Evolutionary conservation across 2,797 vertebrate species (phyloP).

Genomic region (Lacerta bilineata): DNA sequence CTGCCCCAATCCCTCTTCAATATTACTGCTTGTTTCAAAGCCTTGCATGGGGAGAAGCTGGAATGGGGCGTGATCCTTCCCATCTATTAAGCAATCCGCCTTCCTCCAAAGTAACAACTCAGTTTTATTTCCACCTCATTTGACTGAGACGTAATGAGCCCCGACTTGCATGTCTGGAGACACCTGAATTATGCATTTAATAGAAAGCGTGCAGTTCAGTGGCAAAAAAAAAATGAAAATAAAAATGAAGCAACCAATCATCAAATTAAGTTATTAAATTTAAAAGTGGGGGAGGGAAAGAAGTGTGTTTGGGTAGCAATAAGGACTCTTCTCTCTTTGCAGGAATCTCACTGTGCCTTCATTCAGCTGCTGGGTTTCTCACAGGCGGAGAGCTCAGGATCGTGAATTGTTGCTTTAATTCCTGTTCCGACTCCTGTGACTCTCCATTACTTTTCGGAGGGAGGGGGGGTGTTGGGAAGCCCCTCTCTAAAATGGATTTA

Average conservation of each 20-base stretch:
- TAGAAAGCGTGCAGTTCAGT: slow-evolving; percentile 19
- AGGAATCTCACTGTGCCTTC: background rate
- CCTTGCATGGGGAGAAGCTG: too few species aligned
- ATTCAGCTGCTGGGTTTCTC: background rate
- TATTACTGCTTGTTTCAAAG: too few species aligned
- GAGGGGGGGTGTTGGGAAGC: background rate
- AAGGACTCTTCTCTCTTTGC: background rate
- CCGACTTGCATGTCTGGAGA: background rate
- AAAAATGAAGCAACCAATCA: slow-evolving; percentile 35
- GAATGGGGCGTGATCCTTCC: too few species aligned
- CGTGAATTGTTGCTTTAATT: slow-evolving; percentile 53
- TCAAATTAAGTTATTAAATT: slow-evolving; percentile 51
- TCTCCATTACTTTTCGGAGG: slow-evolving; percentile 30
- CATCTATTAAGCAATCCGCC: background rate
- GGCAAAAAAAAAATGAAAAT: background rate
- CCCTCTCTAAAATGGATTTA: slow-evolving; percentile 46
- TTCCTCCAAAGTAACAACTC: background rate
- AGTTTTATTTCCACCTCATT: background rate
- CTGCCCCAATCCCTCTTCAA: too few species aligned
- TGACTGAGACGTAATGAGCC: background rate
- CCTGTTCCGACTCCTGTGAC: background rate
- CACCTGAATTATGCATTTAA: slow-evolving; percentile 68
- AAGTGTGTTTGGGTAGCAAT: background rate
- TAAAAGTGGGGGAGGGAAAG: background rate
- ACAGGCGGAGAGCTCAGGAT: background rate